These are phyloP conservation scores for Cataglyphis cursor DNA, from an alignment of 2,888 invertebrate species.

Conservation along the genomic window DNA sequence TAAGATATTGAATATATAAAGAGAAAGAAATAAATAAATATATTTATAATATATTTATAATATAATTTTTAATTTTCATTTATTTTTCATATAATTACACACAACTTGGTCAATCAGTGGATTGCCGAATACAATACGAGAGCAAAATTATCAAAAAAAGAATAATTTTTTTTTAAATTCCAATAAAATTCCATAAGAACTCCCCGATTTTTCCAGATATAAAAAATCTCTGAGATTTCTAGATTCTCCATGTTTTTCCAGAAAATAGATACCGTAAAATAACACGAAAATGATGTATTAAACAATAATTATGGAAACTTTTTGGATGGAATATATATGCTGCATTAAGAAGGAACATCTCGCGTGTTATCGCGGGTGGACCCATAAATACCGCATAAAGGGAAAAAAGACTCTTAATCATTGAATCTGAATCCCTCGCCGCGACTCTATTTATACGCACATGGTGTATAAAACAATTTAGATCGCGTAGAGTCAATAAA, in stretches of 20 bases:
- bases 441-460: slow-evolving; percentile 1
- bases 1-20: too few relatives aligned
- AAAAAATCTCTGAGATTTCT: too few relatives aligned
- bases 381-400: background rate
- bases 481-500: background rate
- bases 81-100: too few relatives aligned
- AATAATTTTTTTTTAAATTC: too few relatives aligned
- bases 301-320: background rate
- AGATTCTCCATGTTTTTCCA: too few relatives aligned
- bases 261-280: background rate
- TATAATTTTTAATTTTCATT: too few relatives aligned
- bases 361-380: background rate
- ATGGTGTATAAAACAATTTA: slow-evolving; percentile 34
- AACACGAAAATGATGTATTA: background rate
- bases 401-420: background rate
- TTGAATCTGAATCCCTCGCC: background rate
- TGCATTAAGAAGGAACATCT: background rate
- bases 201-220: too few relatives aligned
- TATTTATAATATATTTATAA: too few relatives aligned
- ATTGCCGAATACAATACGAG: too few relatives aligned
- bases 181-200: background rate
- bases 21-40: too few relatives aligned
- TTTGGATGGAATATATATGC: background rate
- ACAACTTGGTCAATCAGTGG: too few relatives aligned
- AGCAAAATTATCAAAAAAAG: too few relatives aligned